Evolutionary conservation across 2,113 vertebrate genomes (phyloP), one percentile per base, ranked within the genome.

Genomic region (Oplegnathus fasciatus): DNA sequence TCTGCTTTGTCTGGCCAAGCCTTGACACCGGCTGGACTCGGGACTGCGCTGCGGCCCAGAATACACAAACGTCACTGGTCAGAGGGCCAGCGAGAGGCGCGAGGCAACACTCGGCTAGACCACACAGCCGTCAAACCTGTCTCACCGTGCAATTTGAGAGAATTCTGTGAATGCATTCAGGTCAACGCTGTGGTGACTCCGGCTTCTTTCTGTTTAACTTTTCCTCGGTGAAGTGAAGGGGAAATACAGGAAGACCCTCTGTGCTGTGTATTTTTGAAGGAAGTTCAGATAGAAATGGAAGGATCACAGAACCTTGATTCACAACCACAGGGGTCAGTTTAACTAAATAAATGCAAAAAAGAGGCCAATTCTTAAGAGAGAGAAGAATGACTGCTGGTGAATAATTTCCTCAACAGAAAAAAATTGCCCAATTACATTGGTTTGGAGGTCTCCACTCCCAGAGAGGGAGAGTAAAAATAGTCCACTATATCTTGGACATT

Each of bases 231-330:
- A 20, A 78, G 52, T 28, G 80, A 81, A 78, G 52, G 57, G 76
- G 85, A 86, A 90, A 65, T 32, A 78, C 84, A 83, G 88, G 90
- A 86, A 89, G 85, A 78, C 30, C 62, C 67, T 90, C 71, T 6
- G 2, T 65, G 40, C 68, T 82, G 92, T 89, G 91, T 94, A 89
- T 94, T 94, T 92, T 87, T 88, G 66, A 80, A 95, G 86, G 87
- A 92, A 86, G 87, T 84, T 88, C 77, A 76, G 58, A 86, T 57
- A 90, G 83, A 91, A 92, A 87, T 48, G 78, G 68, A 83, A 34
- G 80, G 61, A 91, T 92, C 83, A 84, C 78, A 85, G 77, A 82
- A 87, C 87, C 81, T 88, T 71, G 82, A 88, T 86, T 90, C 71
- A 58, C 57, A 87, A 91, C 92, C 92, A 46, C 92, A 90, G 68